Conservation (phyloP, 1,140 invertebrate species). For the Proales similis region DNA sequence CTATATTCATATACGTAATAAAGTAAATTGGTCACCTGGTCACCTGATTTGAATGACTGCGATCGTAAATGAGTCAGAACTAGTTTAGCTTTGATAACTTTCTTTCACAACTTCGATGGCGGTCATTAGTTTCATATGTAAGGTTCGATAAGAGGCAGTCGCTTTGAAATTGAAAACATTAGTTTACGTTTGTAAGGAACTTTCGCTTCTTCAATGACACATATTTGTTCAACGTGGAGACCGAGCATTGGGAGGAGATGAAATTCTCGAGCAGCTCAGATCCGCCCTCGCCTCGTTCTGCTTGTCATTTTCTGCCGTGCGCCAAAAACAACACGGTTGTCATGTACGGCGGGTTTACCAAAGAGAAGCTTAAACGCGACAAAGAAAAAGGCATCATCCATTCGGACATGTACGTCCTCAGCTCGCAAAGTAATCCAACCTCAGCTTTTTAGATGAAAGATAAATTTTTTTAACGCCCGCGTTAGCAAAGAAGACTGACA, state of each 20-base stretch:
- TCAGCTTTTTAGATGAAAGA: constrained; percentile 40
- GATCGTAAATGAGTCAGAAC: too few species aligned
- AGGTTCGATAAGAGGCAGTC: not conserved
- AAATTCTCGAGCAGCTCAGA: constrained; percentile 58
- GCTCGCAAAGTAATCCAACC: constrained; percentile 56
- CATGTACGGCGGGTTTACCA: constrained; percentile 79
- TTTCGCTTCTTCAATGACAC: constrained; percentile 85
- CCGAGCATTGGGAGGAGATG: constrained; percentile 70
- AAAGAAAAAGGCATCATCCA: constrained; percentile 71
- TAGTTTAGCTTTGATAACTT: too few species aligned
- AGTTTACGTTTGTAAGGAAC: constrained; percentile 58
- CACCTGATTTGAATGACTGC: too few species aligned
- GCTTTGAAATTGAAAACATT: not conserved
- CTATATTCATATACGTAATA: too few species aligned
- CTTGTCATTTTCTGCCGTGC: constrained; percentile 61
- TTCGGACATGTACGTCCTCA: constrained; percentile 71
- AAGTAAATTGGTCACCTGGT: too few species aligned
- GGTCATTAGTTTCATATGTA: too few species aligned
- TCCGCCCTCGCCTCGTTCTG: constrained; percentile 41
- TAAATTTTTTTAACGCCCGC: constrained; percentile 17
- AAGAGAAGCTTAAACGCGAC: constrained; percentile 68
- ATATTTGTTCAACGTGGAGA: constrained; percentile 71
- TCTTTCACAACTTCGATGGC: too few species aligned
- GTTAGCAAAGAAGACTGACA: constrained; percentile 8
- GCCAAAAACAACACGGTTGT: constrained; percentile 61